Evolutionary conservation across 2,888 invertebrate genomes (phyloP), one percentile per base, ranked within the genome.

Genomic region (Volucella bombylans): DNA sequence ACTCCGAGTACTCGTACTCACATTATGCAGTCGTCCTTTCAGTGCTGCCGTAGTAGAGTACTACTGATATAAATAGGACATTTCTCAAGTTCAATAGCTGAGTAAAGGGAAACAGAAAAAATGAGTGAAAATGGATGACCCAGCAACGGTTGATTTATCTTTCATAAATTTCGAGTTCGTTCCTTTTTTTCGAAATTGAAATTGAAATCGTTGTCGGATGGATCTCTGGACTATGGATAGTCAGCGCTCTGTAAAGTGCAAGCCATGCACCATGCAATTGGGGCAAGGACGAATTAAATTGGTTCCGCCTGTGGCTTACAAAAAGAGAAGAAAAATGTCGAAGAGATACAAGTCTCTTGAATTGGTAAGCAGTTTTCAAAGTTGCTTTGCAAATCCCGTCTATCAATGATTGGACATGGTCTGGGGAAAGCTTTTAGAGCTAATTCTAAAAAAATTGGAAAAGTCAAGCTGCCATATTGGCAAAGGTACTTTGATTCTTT

Each of bases 201-300:
- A 64, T 49, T 64, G 69, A 59, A 69, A 49, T 69, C 57, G 45
- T 45, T 38, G 6, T 45, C 45, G 31, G 6, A 55, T 12, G 55
- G 57, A 57, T 57, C 57, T 47, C 47, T 69, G 39, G 68, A 69
- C 47, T 55, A 55, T 57, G 55, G 47, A 57, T 6, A 69, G 39
- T 55, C 39, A 50, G 14, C 18, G 43, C 11, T 57, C 43, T 52
- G 65, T 12, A 67, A 8, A 11, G 57, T 39, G 57, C 49, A 55
- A 43, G 52, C 6, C 55, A 45, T 68, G 55, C 45, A 10, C 18
- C 47, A 57, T 57, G 14, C 38, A 38, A 55, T n/a, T 15, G 38
- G 18, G n/a, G 15, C 57, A 57, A 69, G 68, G 68, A 69, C 57
- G 39, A 69, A 39, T 18, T 18, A 11, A 67, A 67, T 65, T 43